Evolutionary conservation across 2,113 vertebrate species (phyloP), one percentile per base, ranked within the genome.

Genomic region (Anser cygnoides): DNA sequence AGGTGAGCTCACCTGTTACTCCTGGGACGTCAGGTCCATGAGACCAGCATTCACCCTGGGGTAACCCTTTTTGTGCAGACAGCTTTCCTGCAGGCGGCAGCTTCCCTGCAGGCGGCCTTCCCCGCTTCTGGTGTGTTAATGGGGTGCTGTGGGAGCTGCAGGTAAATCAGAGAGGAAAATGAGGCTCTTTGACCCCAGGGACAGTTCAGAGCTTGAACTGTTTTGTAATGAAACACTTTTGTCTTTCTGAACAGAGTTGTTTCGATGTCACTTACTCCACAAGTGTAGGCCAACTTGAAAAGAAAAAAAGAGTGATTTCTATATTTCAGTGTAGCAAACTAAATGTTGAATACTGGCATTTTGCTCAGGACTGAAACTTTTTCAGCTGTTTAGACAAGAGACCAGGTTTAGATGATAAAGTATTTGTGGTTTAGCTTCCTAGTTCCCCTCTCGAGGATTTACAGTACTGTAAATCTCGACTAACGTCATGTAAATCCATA

Each of bases 241-340:
- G 33, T 57, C 81, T 89, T 77, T 74, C 88, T 78, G 65, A 89
- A 63, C 15, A 85, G 71, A 83, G 21, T 26, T 1, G 18, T 94
- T 83, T 81, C 52, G 21, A 44, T 81, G 89, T 66, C 65, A 63
- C 0, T 84, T 92, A 67, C 84, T 89, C 86, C 73, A 75, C 41
- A 77, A 84, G 66, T 92, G 66, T 88, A 75, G 79, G 49, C 75
- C 59, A 83, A 2, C 88, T 75, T 90, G 67, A 72, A 90, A 84
- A 93, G 67, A 72, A 90, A 81, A 93, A 83, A 44, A 39, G 33
- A 87, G 25, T 72, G 41, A 83, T 83, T 96, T 93, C 57, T 91
- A 6, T 67, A 75, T 92, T 41, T 39, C 72, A 84, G 2, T 31
- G n/a, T 78, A 78, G 73, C 52, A 89, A 82, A 80, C 88, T 44